These are phyloP conservation scores for Zeus faber DNA, from an alignment of 2,113 vertebrate species.

Conservation along the genomic window DNA sequence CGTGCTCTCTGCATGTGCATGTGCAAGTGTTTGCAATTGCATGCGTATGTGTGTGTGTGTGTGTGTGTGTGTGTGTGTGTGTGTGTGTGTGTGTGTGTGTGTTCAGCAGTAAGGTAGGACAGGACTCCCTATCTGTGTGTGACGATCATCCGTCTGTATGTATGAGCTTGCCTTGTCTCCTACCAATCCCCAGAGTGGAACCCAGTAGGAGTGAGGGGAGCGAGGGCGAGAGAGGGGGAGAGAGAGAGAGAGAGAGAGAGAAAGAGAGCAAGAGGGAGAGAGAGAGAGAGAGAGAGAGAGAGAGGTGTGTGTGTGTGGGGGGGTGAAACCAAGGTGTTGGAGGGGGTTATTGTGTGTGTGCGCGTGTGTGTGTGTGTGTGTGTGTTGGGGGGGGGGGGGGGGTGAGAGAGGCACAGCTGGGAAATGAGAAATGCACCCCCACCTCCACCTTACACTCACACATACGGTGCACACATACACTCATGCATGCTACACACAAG, in stretches of 20 bases:
- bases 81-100: conserved; percentile 20
- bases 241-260: not conserved
- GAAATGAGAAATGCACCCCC: conserved; percentile 73
- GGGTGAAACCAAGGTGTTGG: conserved; percentile 5
- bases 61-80: conserved; percentile 42
- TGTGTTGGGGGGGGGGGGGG: conserved; percentile 32
- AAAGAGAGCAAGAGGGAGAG: not conserved
- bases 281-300: not conserved
- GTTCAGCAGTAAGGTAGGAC: conserved; percentile 16
- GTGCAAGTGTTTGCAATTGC: not conserved
- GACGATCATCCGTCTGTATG: conserved; percentile 22
- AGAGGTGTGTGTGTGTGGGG: conserved; percentile 9
- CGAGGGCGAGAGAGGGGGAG: conserved; percentile 24
- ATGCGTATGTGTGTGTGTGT: conserved; percentile 10
- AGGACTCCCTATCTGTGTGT: conserved; percentile 35
- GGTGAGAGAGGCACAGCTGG: conserved; percentile 76
- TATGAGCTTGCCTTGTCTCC: conserved; percentile 20
- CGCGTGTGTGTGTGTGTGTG: not conserved
- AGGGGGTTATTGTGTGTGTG: not conserved
- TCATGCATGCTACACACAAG: conserved; percentile 4
- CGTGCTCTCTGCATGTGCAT: conserved; percentile 17
- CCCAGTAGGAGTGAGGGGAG: conserved; percentile 33
- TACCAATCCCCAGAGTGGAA: conserved; percentile 51
- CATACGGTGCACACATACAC: conserved; percentile 39
- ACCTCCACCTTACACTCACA: conserved; percentile 59